A percentile compares a stretch with the other conserved stretches of the same genome.
Evolutionary conservation across 2,113 vertebrate species (phyloP).

Genomic region (Protobothrops mucrosquamatus): DNA sequence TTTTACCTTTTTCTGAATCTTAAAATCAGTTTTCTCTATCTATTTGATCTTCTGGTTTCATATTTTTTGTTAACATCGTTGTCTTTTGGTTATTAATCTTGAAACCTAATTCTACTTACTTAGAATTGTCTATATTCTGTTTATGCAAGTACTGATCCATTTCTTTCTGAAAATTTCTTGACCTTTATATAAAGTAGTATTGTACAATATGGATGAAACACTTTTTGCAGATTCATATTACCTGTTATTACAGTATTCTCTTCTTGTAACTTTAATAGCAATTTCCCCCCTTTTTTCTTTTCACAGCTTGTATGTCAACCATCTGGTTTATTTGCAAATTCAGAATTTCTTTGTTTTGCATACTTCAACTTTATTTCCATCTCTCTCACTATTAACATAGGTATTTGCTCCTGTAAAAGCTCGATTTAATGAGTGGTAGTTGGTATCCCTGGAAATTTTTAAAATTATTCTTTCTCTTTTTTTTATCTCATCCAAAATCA

Average conservation of each 20-base stretch:
- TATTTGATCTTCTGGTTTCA: no score
- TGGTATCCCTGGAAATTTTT: background rate
- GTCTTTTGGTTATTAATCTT: no score
- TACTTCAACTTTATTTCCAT: background rate
- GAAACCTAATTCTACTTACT: background rate
- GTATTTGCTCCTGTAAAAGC: background rate
- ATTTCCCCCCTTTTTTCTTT: background rate
- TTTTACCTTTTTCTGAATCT: no score
- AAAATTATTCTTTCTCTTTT: background rate
- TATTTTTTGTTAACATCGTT: no score
- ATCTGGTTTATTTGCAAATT: background rate
- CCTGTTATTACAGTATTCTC: background rate
- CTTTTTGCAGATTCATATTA: background rate
- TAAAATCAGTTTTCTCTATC: no score
- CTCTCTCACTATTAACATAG: background rate
- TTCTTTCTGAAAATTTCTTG: background rate
- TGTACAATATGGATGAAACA: background rate
- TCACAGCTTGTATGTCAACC: no score
- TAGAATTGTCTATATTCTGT: background rate
- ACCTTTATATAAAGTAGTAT: background rate
- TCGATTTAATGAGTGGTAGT: background rate
- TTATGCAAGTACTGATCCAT: background rate
- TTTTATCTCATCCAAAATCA: background rate
- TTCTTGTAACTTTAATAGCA: background rate
- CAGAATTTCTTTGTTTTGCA: background rate